Base-by-base conservation (phyloP, 1,140 invertebrate species). In the Aricia agestis region DNA sequence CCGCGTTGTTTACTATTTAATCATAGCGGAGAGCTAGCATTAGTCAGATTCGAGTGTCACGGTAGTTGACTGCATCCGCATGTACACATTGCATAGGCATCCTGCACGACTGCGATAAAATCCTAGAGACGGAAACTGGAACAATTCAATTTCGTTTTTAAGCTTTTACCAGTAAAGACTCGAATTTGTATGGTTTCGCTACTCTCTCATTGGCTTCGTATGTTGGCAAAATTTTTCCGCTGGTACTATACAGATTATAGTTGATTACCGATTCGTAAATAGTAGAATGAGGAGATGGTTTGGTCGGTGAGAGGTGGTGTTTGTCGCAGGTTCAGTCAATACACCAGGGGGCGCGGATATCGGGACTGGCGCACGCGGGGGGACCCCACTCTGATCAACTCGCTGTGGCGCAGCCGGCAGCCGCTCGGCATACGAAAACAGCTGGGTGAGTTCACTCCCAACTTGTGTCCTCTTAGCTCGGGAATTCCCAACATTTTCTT, bases 351-450 rank as follows among this genome's bases (percentile, higher is more conserved):
- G 76, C 86, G 92, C 68, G 94, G 94, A 11, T 94, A 94, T 89
- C 92, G 94, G 74, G 94, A 95, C 82, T 95, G 94, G 94, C 87
- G 94, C 72, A 92, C 92, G 31, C 92, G 94, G 59, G 93, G 93
- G 52, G 94, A 95, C 83, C 94, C 94, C 17, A 94, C 93, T 36
- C 92, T 94, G 71, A 94, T 95, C 88, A 94, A 95, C 87, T 94
- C 93, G 63, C 91, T 95, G 57, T 95, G 94, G 94, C 92, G 93
- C 80, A 94, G 94, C 82, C 94, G 94, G 82, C 94, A 94, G 89
- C 94, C 94, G 45, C 92, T 95, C 74, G 94, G 94, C 83, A 94
- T 93, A 74, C 89, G 93, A 76, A 94, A 94, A 83, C 93, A 94
- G 89, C 90, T 94, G 80, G 94, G 93, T 94, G 86, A 89, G 72